phyloP scores from a whole-genome alignment of 2,888 invertebrate genomes.

The Sphaeridia pumilis region DNA sequence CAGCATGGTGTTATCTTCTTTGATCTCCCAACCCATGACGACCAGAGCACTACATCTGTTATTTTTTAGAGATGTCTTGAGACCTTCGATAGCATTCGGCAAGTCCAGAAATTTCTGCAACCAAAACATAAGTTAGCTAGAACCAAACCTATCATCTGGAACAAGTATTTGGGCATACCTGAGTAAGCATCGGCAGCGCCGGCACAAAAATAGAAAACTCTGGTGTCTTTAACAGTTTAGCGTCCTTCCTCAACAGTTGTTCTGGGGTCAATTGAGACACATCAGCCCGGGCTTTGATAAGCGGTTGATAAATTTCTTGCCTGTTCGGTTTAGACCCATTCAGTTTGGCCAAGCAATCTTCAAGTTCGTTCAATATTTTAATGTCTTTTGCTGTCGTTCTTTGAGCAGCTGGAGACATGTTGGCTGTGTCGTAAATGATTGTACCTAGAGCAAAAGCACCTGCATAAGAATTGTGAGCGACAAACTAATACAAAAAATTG shows the following conservation, averaged over 20 bases:
- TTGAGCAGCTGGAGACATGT: constrained; percentile 55
- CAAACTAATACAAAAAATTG: neutral
- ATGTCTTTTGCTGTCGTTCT: constrained; percentile 57
- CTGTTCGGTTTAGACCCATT: constrained; percentile 20
- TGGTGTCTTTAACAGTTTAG: constrained; percentile 49
- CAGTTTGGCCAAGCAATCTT: constrained; percentile 35
- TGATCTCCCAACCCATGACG: constrained; percentile 35
- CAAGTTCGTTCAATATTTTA: constrained; percentile 47
- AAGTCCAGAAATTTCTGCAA: constrained; percentile 34
- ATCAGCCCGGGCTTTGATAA: constrained; percentile 56
- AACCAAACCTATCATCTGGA: neutral
- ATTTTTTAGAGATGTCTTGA: constrained; percentile 25
- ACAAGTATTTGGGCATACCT: constrained; percentile 41
- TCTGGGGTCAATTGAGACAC: constrained; percentile 51
- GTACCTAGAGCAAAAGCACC: constrained; percentile 46
- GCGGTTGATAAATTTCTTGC: constrained; percentile 46
- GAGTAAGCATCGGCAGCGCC: constrained; percentile 53
- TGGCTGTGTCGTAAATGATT: constrained; percentile 69
- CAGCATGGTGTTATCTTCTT: constrained; percentile 24
- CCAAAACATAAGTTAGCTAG: neutral
- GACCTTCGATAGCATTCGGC: constrained; percentile 28
- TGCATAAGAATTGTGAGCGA: neutral
- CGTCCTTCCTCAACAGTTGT: constrained; percentile 62
- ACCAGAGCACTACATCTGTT: constrained; percentile 34
- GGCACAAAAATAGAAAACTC: constrained; percentile 48